Conservation (phyloP, 2,113 vertebrate species). For the Pygoscelis antarcticus region DNA sequence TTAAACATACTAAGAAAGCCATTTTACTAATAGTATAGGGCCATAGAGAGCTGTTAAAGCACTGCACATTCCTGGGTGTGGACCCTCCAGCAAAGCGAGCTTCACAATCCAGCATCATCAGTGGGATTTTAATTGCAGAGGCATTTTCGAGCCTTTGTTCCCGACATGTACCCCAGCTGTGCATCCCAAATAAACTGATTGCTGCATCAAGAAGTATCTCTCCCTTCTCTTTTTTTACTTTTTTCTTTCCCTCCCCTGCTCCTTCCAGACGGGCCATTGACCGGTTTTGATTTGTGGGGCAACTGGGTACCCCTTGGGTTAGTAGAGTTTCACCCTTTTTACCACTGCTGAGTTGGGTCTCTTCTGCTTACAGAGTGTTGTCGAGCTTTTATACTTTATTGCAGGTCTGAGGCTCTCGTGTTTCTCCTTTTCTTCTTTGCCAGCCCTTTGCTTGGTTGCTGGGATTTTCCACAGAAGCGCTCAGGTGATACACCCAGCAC, state of each 20-base stretch:
- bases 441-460: not conserved
- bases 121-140: not conserved
- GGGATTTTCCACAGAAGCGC: not conserved
- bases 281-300: not conserved
- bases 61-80: not conserved
- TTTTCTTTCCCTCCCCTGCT: too few species aligned
- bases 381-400: not conserved
- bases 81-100: not conserved
- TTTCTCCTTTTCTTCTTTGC: not conserved
- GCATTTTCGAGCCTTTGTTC: not conserved
- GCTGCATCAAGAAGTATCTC: not conserved
- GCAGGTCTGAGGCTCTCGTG: not conserved
- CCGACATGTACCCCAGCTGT: not conserved
- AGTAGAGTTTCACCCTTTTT: not conserved
- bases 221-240: not conserved
- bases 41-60: not conserved
- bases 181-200: not conserved
- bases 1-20: not conserved
- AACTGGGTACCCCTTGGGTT: not conserved
- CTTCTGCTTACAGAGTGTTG: not conserved
- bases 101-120: fast-evolving
- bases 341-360: not conserved
- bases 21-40: not conserved
- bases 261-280: not conserved
- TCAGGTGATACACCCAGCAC: not conserved